Conservation (phyloP, 2,888 invertebrate genomes). For the Mamestra brassicae region DNA sequence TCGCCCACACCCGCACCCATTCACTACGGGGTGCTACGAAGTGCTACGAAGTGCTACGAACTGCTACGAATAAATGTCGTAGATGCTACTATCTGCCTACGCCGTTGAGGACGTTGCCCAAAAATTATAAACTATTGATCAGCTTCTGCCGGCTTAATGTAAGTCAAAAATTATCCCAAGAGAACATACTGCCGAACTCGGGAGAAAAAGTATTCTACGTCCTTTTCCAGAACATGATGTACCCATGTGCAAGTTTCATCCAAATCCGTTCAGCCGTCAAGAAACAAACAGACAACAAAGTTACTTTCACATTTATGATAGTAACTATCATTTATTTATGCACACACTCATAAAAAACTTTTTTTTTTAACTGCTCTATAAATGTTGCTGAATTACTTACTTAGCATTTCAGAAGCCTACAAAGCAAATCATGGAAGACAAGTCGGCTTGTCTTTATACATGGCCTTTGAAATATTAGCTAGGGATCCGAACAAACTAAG, state of each 20-base stretch:
- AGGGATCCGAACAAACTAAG: conserved; percentile 16
- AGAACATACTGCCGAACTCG: no score
- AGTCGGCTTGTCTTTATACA: conserved; percentile 6
- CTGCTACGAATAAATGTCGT: conserved; percentile 39
- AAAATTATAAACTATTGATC: neutral
- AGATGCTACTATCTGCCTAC: conserved; percentile 25
- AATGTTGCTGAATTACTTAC: conserved; percentile 1
- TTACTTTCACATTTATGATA: no score
- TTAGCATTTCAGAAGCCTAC: neutral
- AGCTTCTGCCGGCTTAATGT: no score
- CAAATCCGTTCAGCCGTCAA: no score
- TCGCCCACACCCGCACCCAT: conserved; percentile 22
- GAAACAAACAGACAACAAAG: neutral
- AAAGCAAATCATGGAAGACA: conserved; percentile 15
- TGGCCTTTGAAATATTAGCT: conserved; percentile 26
- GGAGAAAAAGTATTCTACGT: no score
- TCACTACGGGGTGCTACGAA: conserved; percentile 24
- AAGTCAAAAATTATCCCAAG: no score
- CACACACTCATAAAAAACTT: no score
- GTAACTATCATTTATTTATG: no score
- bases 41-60: conserved; percentile 37
- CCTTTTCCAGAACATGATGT: no score
- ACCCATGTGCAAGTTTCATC: no score
- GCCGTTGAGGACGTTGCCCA: conserved; percentile 8
- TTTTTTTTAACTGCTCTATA: neutral